Base-by-base conservation (phyloP, 2,888 invertebrate species). In the Odontothrips loti region DNA sequence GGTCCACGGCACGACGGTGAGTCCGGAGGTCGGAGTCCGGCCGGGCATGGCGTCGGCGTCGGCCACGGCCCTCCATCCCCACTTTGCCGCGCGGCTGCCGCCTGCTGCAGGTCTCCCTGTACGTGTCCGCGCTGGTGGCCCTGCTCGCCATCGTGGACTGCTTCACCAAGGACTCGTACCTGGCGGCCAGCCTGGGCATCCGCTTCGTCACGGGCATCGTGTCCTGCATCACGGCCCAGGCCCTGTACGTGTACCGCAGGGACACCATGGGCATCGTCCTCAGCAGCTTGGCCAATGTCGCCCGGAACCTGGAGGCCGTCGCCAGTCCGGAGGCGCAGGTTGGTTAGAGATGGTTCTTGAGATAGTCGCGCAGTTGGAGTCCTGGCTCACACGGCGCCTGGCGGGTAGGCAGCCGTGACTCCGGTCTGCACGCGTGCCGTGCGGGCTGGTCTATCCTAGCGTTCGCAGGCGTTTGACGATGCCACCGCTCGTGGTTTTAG, bases 141-240 rank as follows among this genome's bases (percentile, higher is more conserved):
- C 27, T 23, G 23, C 68, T 75, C 23, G 68, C 68, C 68, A 23
- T 27, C 68, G 68, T 11, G 11, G 68, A 75, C 68, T 75, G 68
- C 68, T 27, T 75, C 23, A 75, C 68, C 68, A 75, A 75, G 68
- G 68, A 75, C 23, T 75, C 68, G 11, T 75, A 75, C 68, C 68
- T 75, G 68, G 68, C 23, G 23, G 68, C 68, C 27, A 75, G 68
- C 27, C 68, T 75, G 68, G 68, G 68, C 23, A 75, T 75, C 68
- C 68, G 68, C 68, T 27, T 75, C 68, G 12, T 27, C 9, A 27
- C 27, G 68, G 68, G 68, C 68, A 27, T 75, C 68, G 27, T 75
- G 27, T 75, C 68, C 23, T 75, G 68, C 68, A 75, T 23, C 6
- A 12, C 27, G 68, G 68, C 68, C 27, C 68, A 75, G 68, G 23